Evolutionary conservation across 1,140 invertebrate species (phyloP).

Genomic region (Agrilus planipennis): DNA sequence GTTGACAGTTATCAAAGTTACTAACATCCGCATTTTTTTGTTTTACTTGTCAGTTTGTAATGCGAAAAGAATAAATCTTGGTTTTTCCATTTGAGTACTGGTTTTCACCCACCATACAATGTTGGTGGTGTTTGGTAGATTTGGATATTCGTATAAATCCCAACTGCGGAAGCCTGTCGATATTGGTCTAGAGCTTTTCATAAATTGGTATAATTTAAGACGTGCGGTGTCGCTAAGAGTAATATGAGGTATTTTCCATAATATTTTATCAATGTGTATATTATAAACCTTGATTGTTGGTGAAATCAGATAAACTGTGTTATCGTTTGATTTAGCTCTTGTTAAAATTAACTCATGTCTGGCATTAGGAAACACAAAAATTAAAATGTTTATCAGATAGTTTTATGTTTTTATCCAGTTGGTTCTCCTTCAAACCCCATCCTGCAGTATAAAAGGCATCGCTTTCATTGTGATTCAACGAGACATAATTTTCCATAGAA

Average conservation of each 20-base stretch:
- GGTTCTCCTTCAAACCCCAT: conserved; percentile 18
- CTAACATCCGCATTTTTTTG: conserved; percentile 7
- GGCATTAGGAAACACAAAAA: conserved; percentile 30
- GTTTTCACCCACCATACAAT: conserved; percentile 27
- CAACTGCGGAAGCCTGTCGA: conserved; percentile 14
- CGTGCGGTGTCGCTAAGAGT: no score
- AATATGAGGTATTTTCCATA: conserved; percentile 14
- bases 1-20: conserved; percentile 8
- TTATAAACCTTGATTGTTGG: conserved; percentile 1
- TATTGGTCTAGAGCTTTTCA: no score
- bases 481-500: conserved; percentile 31
- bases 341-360: conserved; percentile 36
- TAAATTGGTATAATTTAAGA: no score
- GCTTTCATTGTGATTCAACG: conserved; percentile 15
- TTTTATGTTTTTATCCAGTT: no score
- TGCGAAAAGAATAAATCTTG: conserved; percentile 14
- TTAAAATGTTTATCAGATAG: no score
- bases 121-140: neutral
- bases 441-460: conserved; percentile 19
- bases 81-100: conserved; percentile 14
- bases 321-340: conserved; percentile 23
- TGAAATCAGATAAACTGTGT: conserved; percentile 9
- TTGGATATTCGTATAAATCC: conserved; percentile 4
- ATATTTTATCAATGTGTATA: conserved; percentile 10
- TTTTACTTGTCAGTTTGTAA: conserved; percentile 9